Evolutionary conservation across 2,797 vertebrate species (phyloP).

Genomic region (Moxostoma hubbsi): DNA sequence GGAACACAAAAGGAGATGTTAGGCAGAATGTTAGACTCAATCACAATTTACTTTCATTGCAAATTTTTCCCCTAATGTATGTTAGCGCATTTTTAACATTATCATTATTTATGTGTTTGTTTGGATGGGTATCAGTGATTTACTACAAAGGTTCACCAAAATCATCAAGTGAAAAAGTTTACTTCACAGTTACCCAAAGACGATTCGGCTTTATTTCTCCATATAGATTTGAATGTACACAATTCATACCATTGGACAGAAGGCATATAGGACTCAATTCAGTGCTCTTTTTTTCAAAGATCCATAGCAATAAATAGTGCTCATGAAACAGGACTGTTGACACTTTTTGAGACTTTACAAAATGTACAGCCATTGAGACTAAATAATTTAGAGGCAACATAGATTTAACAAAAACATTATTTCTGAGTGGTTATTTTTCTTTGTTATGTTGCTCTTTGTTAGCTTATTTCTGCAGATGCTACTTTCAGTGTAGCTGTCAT

Average conservation of each 20-base stretch:
- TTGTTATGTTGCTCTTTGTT: conserved; percentile 23
- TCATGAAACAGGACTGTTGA: conserved; percentile 86
- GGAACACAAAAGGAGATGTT: too few relatives aligned
- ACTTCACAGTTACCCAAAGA: conserved; percentile 79
- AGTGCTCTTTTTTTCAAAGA: conserved; percentile 85
- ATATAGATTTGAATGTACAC: conserved; percentile 87
- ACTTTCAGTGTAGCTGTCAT: neutral
- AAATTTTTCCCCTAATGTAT: too few relatives aligned
- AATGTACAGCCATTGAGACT: conserved; percentile 90
- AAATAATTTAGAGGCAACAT: conserved; percentile 73
- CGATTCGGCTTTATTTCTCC: conserved; percentile 89
- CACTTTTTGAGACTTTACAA: conserved; percentile 93
- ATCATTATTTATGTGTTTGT: too few relatives aligned
- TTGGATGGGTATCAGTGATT: too few relatives aligned
- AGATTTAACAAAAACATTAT: conserved; percentile 24
- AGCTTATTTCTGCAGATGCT: conserved; percentile 8
- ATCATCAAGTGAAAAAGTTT: neutral
- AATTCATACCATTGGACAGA: conserved; percentile 89
- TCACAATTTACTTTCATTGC: too few relatives aligned
- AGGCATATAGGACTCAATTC: conserved; percentile 89
- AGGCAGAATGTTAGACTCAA: too few relatives aligned
- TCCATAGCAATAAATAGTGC: conserved; percentile 91
- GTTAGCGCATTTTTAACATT: too few relatives aligned
- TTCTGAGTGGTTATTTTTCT: conserved; percentile 23
- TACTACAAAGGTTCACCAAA: neutral